Percentiles rank a stretch among this genome's conserved stretches.
Evolutionary conservation across 1,140 invertebrate species (phyloP).

Genomic region (Lepidotrigona ventralis): DNA sequence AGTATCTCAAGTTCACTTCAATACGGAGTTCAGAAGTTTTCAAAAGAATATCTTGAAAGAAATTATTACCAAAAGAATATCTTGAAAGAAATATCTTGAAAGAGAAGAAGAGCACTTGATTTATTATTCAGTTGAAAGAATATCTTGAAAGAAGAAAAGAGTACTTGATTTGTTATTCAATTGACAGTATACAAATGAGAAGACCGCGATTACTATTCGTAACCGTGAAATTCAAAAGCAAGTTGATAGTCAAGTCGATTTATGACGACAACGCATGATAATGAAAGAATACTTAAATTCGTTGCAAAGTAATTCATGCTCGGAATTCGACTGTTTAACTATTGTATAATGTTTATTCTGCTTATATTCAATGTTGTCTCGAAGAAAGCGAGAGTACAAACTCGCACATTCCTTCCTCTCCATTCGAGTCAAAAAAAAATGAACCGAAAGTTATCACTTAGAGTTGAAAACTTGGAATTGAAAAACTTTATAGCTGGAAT

Average conservation of each 20-base stretch:
- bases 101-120: too few species aligned
- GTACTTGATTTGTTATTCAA: too few species aligned
- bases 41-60: too few species aligned
- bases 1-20: too few species aligned
- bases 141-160: too few species aligned
- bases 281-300: neutral
- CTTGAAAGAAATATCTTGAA: too few species aligned
- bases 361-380: neutral
- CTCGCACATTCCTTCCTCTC: neutral
- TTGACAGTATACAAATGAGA: accelerated
- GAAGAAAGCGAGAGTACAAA: conserved; percentile 5
- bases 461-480: neutral
- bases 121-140: too few species aligned
- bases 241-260: neutral
- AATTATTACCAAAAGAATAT: too few species aligned
- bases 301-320: neutral
- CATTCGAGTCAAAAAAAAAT: neutral
- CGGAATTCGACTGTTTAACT: neutral
- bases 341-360: conserved; percentile 26
- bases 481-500: neutral
- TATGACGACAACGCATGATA: too few species aligned
- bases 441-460: neutral
- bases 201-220: too few species aligned
- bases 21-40: too few species aligned
- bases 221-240: neutral